Percentiles rank a stretch among this genome's conserved stretches.
phyloP scores from a whole-genome alignment of 2,888 invertebrate species.

The Tetanocera ferruginea region DNA sequence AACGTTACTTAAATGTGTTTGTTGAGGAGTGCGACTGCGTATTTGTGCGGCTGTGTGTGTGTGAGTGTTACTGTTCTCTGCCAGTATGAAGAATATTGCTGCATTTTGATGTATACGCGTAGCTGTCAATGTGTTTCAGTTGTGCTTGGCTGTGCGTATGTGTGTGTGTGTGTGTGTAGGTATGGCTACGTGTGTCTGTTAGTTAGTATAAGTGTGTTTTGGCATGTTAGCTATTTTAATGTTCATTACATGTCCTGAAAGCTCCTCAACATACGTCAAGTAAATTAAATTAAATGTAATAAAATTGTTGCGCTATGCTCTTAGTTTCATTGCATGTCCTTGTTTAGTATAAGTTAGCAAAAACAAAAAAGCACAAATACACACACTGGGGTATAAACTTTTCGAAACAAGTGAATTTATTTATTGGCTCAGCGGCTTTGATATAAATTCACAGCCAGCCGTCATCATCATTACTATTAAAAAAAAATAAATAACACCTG shows the following conservation, averaged over 20 bases:
- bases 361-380: no score
- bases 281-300: slow-evolving; percentile 27
- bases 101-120: not conserved
- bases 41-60: not conserved
- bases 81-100: not conserved
- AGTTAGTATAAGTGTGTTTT: not conserved
- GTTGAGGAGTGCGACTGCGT: not conserved
- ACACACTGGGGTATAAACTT: no score
- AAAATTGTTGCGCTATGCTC: slow-evolving; percentile 25
- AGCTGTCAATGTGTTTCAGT: not conserved
- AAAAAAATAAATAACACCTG: no score
- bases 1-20: not conserved
- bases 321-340: slow-evolving; percentile 27
- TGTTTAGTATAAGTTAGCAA: not conserved
- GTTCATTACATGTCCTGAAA: slow-evolving; percentile 11
- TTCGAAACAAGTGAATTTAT: no score
- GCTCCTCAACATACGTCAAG: not conserved
- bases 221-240: not conserved
- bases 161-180: not conserved
- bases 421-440: no score
- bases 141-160: not conserved
- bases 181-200: not conserved
- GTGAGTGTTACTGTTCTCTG: no score
- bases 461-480: no score
- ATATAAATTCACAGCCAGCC: no score